These are phyloP conservation scores for Eristalis intricaria DNA, from an alignment of 2,888 invertebrate genomes.

Conservation along the genomic window DNA sequence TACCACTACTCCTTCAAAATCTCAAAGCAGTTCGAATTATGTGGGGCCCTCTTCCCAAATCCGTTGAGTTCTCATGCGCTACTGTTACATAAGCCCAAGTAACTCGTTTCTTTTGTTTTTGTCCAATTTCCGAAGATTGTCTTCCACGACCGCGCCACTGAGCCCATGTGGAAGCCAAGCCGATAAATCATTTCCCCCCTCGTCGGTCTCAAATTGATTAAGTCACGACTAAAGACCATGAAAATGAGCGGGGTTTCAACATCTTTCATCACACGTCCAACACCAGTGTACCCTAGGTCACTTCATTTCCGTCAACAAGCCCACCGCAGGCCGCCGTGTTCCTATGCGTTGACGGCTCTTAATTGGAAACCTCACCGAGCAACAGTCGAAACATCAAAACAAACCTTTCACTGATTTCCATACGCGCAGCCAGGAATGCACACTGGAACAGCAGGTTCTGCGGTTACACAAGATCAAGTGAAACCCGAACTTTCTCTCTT, in stretches of 20 bases:
- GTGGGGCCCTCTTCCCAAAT: background rate
- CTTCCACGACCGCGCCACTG: background rate
- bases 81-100: background rate
- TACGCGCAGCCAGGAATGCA: background rate
- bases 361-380: background rate
- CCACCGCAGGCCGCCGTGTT: too few relatives aligned
- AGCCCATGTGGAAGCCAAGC: background rate
- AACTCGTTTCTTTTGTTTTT: background rate
- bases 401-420: background rate
- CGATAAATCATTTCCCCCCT: background rate
- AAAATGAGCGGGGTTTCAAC: background rate
- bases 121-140: background rate
- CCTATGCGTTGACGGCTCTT: background rate
- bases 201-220: background rate
- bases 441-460: background rate
- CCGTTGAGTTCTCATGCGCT: background rate
- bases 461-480: background rate
- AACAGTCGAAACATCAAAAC: too few relatives aligned
- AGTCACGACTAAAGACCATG: background rate
- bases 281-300: background rate
- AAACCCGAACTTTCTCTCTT: background rate
- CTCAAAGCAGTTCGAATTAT: background rate
- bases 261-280: background rate
- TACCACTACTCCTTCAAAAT: too few relatives aligned
- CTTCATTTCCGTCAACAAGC: background rate